A percentile compares a stretch with the other conserved stretches of the same genome.
Conservation (phyloP, 2,113 vertebrate genomes). For the Rhinoderma darwinii region DNA sequence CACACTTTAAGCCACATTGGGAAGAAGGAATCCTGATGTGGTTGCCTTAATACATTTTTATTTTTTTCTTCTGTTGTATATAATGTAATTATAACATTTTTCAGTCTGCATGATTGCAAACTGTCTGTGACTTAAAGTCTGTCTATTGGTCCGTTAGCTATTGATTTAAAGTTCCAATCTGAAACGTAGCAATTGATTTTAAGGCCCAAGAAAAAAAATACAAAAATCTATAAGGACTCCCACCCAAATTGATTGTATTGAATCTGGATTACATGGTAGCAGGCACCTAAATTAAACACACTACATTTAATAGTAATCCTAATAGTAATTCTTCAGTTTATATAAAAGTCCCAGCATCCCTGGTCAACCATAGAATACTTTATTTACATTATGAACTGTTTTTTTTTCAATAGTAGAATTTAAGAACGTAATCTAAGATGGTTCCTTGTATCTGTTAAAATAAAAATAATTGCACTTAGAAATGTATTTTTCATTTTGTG, state of each 20-base stretch:
- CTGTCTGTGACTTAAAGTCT: slow-evolving; percentile 83
- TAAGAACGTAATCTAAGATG: no score
- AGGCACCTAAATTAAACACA: background rate
- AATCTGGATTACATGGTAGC: background rate
- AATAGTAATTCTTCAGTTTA: background rate
- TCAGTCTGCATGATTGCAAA: slow-evolving; percentile 87
- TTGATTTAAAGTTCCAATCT: slow-evolving; percentile 68
- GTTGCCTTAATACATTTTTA: slow-evolving; percentile 83
- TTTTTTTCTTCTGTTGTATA: slow-evolving; percentile 82
- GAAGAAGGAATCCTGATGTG: slow-evolving; percentile 85
- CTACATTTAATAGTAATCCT: background rate
- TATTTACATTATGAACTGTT: background rate
- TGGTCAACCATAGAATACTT: background rate
- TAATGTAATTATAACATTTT: slow-evolving; percentile 88
- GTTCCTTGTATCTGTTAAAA: background rate
- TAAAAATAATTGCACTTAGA: slow-evolving; percentile 4
- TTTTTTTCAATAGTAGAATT: background rate
- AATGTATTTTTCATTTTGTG: background rate
- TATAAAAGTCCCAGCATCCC: background rate
- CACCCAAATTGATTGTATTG: background rate
- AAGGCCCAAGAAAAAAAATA: slow-evolving; percentile 48
- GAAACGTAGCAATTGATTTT: slow-evolving; percentile 65
- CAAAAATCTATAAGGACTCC: background rate
- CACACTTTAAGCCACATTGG: slow-evolving; percentile 75
- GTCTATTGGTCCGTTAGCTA: slow-evolving; percentile 75